Evolutionary conservation across 2,888 invertebrate genomes (phyloP).

Genomic region (Ectemnius lituratus): DNA sequence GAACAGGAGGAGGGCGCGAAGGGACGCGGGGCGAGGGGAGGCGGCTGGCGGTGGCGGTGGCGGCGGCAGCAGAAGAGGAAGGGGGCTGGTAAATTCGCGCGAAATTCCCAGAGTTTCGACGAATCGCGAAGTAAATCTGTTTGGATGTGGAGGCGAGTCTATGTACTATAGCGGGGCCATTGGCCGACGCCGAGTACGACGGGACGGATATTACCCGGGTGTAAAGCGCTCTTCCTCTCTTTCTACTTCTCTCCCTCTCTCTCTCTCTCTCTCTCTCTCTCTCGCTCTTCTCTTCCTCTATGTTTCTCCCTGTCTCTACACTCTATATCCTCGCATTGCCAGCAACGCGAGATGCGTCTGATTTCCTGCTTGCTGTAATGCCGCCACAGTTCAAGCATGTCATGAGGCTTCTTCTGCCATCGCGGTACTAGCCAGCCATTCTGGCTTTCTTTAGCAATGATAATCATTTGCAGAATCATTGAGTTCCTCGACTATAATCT

Average conservation of each 20-base stretch:
- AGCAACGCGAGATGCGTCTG: constrained; percentile 37
- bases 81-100: constrained; percentile 18
- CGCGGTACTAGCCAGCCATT: neutral
- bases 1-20: neutral
- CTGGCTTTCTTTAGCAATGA: too few relatives aligned
- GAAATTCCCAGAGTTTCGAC: constrained; percentile 23
- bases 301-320: neutral
- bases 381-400: neutral
- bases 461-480: too few relatives aligned
- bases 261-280: neutral
- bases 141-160: neutral
- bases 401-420: neutral
- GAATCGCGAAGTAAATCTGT: constrained; percentile 14
- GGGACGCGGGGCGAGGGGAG: neutral
- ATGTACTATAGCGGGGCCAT: constrained; percentile 29
- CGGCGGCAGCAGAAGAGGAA: too few relatives aligned
- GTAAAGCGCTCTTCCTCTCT: constrained; percentile 31
- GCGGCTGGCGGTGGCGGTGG: neutral
- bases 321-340: constrained; percentile 33
- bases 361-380: constrained; percentile 36
- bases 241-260: neutral
- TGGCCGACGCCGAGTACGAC: constrained; percentile 47
- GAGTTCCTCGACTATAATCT: too few relatives aligned
- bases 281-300: constrained; percentile 13
- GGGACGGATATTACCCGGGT: constrained; percentile 48